Base-by-base conservation (phyloP, 2,113 vertebrate species). In the Hylia prasina region DNA sequence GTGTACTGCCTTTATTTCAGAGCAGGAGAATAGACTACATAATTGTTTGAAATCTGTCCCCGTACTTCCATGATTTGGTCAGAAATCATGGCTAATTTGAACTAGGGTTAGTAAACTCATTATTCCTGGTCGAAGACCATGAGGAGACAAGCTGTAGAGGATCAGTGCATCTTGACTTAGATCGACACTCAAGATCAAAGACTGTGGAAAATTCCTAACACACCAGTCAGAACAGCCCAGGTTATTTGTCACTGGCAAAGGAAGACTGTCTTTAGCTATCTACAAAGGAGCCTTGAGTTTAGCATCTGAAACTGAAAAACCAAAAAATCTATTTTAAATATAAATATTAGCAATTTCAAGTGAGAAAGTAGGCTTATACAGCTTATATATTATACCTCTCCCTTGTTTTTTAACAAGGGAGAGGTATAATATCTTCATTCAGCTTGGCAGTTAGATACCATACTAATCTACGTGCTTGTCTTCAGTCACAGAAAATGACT, bases 331-430 rank as follows among this genome's bases (percentile, higher is more conserved):
- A 69, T 44, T 64, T 80, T 82, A 72, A 76, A 53, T 88, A 89
- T 71, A 89, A 97, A 90, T 93, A 97, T 90, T 94, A 92, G 84
- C 45, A 17, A 42, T 84, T 91, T 94, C 84, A 94, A 88, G 92
- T 82, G 30, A 86, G 14, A 75, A 70, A 66, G 13, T 15, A 56
- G 30, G 42, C 73, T 82, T 85, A 54, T n/a, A 42, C 47, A 95
- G 23, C 71, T 92, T 37, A 45, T 24, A 35, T 68, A 80, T 83
- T 89, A 63, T 42, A 40, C 11, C 20, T 78, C 95, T 87, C 40
- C 44, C 31, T 85, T 84, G 22, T 24, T 77, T 96, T 86, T 90
- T 82, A 47, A 47, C 20, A 47, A 47, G 45, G 45, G 20, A 47
- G 22, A 22, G 20, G 45, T 47, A 47, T 22, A 47, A 47, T 47